These are phyloP conservation scores for Lasioglossum malachurum DNA, from an alignment of 2,888 invertebrate genomes.

Conservation along the genomic window DNA sequence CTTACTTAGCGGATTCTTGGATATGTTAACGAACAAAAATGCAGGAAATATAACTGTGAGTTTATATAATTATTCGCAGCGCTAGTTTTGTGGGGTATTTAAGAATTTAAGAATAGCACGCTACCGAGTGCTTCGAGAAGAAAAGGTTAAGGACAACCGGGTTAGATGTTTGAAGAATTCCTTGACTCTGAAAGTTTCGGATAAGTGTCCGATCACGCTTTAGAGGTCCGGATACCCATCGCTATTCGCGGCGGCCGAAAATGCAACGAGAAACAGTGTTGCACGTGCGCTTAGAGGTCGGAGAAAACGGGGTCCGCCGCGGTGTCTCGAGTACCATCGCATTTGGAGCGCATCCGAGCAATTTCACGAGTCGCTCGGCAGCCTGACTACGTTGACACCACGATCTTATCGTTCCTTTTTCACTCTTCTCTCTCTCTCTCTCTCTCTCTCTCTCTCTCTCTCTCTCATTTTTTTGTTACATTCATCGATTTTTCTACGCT, in stretches of 20 bases:
- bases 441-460: neutral
- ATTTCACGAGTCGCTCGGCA: conserved; percentile 63
- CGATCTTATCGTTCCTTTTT: conserved; percentile 4
- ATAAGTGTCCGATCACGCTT: neutral
- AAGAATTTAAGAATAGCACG: too few relatives aligned
- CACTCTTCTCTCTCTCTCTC: neutral
- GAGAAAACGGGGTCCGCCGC: conserved; percentile 30
- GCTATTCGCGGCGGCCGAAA: conserved; percentile 7
- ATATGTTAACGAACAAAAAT: too few relatives aligned
- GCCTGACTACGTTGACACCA: conserved; percentile 24
- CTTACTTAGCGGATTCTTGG: too few relatives aligned
- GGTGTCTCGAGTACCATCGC: conserved; percentile 37
- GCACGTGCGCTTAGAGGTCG: conserved; percentile 43
- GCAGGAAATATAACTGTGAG: too few relatives aligned
- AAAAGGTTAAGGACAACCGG: too few relatives aligned
- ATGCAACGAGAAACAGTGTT: conserved; percentile 9
- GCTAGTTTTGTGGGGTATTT: too few relatives aligned
- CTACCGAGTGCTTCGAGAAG: too few relatives aligned
- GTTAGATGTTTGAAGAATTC: too few relatives aligned
- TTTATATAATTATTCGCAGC: too few relatives aligned
- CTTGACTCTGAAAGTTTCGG: neutral
- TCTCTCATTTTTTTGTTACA: neutral
- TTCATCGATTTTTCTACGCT: neutral
- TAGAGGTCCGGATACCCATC: neutral
- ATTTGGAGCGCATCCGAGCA: conserved; percentile 67